Evolutionary conservation across 2,797 vertebrate genomes (phyloP).

Genomic region (Clarias fuscus): DNA sequence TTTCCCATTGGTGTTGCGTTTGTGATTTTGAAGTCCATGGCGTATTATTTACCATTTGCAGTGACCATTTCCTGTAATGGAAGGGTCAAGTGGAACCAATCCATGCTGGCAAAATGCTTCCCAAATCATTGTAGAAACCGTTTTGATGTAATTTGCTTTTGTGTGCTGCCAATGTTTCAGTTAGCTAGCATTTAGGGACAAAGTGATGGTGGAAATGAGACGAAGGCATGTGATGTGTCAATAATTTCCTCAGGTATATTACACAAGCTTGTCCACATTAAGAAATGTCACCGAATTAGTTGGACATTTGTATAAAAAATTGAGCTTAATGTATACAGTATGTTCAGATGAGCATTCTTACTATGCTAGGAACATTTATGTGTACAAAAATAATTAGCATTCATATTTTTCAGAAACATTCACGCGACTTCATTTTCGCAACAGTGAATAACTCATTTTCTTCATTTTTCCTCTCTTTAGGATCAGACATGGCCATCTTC

Average conservation of each 20-base stretch:
- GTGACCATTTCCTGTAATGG: background rate
- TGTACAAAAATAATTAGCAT: background rate
- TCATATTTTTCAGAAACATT: background rate
- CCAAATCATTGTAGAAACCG: background rate
- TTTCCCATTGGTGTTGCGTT: background rate
- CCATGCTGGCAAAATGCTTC: background rate
- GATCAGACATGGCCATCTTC: conserved; percentile 98
- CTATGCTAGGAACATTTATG: background rate
- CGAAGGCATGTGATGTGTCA: background rate
- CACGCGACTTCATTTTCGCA: background rate
- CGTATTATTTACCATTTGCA: conserved; percentile 9
- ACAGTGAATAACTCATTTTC: background rate
- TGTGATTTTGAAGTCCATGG: background rate
- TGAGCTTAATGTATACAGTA: background rate
- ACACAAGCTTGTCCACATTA: background rate
- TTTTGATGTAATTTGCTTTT: background rate
- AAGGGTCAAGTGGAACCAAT: background rate
- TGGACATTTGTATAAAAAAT: background rate
- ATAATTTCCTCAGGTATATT: background rate
- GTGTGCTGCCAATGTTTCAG: background rate
- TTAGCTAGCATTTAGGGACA: background rate
- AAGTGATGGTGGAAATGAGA: background rate
- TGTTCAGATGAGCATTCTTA: background rate
- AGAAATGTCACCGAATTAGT: background rate
- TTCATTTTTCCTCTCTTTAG: conserved; percentile 63